phyloP scores from a whole-genome alignment of 2,797 vertebrate species.

The Oreochromis mossambicus region DNA sequence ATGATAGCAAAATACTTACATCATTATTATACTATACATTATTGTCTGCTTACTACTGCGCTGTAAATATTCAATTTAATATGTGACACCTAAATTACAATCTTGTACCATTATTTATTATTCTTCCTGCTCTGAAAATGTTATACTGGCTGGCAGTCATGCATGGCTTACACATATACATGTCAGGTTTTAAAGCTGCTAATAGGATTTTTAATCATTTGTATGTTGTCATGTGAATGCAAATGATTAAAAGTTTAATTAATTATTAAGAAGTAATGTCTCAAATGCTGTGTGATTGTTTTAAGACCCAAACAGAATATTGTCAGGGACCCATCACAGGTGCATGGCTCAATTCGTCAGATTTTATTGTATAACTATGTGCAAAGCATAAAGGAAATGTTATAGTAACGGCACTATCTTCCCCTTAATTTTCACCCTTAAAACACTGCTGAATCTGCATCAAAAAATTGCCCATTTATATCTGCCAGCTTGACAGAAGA shows the following conservation, averaged over 20 bases:
- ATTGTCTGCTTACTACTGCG: not conserved
- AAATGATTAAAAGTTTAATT: not conserved
- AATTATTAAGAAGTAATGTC: not conserved
- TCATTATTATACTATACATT: not conserved
- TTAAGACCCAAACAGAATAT: not conserved
- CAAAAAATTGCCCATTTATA: slow-evolving; percentile 10
- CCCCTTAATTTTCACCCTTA: not conserved
- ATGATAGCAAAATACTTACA: not conserved
- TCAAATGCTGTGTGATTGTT: not conserved
- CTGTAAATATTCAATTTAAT: not conserved
- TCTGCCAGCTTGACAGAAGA: slow-evolving; percentile 33
- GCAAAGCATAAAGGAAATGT: not conserved
- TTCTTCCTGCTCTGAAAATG: not conserved
- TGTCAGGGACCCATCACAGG: not conserved
- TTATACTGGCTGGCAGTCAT: not conserved
- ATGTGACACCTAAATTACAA: not conserved
- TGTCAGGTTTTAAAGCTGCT: not conserved
- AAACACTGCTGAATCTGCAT: slow-evolving; percentile 21
- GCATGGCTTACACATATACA: not conserved
- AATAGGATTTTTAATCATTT: not conserved
- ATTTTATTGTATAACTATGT: not conserved
- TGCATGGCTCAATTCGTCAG: not conserved
- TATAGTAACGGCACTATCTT: not conserved
- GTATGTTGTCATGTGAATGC: not conserved
- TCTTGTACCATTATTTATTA: not conserved